These are phyloP conservation scores for Ceyx cyanopectus DNA, from an alignment of 2,113 vertebrate species.

Conservation along the genomic window DNA sequence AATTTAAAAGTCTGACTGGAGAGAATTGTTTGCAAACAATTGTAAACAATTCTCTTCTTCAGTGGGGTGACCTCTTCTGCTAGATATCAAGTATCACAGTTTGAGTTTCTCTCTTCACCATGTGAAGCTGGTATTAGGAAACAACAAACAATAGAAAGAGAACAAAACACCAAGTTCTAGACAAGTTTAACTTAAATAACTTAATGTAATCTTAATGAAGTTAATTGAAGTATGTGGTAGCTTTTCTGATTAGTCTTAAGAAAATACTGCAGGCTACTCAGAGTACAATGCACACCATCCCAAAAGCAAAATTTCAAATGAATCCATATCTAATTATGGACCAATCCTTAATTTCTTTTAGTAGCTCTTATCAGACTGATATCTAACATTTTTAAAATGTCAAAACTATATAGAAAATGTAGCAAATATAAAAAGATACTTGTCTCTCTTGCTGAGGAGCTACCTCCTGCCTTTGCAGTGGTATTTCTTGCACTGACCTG, in stretches of 20 bases:
- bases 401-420: not conserved
- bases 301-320: not conserved
- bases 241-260: not conserved
- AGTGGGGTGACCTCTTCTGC: not conserved
- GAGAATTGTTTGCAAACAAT: conserved; percentile 21
- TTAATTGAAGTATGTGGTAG: not conserved
- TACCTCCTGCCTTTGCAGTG: accelerated
- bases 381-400: not conserved
- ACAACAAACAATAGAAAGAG: conserved; percentile 9
- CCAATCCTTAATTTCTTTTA: not conserved
- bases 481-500: not conserved
- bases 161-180: not conserved
- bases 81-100: conserved; percentile 15
- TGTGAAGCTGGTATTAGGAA: conserved; percentile 8
- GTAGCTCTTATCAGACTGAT: not conserved
- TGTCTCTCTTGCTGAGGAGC: not conserved
- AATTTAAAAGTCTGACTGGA: not conserved
- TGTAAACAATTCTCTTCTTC: conserved; percentile 19
- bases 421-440: not conserved
- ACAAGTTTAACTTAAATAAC: not conserved
- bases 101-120: conserved; percentile 27
- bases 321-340: accelerated
- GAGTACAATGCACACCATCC: not conserved
- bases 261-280: not conserved
- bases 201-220: not conserved